phyloP scores from a whole-genome alignment of 92 coral and sea anemone species.

The Actinernus sp. region DNA sequence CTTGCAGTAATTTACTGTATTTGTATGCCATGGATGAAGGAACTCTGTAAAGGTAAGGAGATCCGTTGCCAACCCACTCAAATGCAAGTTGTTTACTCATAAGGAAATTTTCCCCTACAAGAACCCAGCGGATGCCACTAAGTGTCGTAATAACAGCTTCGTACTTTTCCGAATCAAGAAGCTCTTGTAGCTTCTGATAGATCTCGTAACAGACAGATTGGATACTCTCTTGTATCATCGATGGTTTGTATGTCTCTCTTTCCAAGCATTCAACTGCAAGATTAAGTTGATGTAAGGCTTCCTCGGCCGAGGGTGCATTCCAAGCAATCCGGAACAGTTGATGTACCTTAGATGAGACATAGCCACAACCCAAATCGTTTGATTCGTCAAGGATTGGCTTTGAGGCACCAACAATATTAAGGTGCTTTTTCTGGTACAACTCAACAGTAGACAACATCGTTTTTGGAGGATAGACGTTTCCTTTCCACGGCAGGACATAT shows the following conservation, averaged over 20 bases:
- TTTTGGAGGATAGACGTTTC: conserved; percentile 33
- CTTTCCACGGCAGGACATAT: conserved; percentile 90
- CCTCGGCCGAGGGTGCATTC: conserved; percentile 50
- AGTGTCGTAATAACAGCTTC: conserved; percentile 61
- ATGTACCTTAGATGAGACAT: conserved; percentile 61
- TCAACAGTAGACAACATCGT: conserved; percentile 65
- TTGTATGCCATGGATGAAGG: conserved; percentile 71
- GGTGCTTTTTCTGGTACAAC: conserved; percentile 55
- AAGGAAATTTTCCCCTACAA: conserved; percentile 75
- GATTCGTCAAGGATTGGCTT: conserved; percentile 89
- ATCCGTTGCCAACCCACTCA: conserved; percentile 84
- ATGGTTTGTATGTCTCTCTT: conserved; percentile 24
- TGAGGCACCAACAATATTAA: conserved; percentile 74
- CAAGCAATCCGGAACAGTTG: conserved; percentile 66
- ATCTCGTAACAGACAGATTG: conserved; percentile 71
- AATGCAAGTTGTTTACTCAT: conserved; percentile 83
- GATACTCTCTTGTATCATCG: conserved; percentile 55
- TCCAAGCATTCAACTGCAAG: conserved; percentile 67
- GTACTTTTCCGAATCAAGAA: conserved; percentile 63
- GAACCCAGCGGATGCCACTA: conserved; percentile 77
- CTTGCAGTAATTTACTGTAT: conserved; percentile 70
- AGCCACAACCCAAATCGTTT: conserved; percentile 82
- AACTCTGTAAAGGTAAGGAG: conserved; percentile 81
- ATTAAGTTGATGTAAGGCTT: conserved; percentile 79
- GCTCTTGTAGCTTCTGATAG: conserved; percentile 77